A percentile compares a stretch with the other conserved stretches of the same genome.
These are phyloP conservation scores for Synanceia verrucosa DNA, from an alignment of 2,797 vertebrate species.

Conservation along the genomic window DNA sequence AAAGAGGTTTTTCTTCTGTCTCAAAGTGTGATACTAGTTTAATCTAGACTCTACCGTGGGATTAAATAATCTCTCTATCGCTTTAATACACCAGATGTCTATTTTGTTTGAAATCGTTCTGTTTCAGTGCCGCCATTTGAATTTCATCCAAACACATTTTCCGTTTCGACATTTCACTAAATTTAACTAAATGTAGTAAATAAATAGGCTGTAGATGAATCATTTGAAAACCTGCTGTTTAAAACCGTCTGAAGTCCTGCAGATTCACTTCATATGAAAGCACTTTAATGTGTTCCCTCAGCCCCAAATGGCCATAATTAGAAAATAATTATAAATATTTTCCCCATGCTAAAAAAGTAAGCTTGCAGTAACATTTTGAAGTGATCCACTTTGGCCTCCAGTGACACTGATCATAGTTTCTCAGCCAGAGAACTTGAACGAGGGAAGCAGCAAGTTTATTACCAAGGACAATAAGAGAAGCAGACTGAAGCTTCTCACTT, in stretches of 20 bases:
- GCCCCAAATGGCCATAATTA: neutral
- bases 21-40: neutral
- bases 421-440: slow-evolving; percentile 91
- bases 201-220: neutral
- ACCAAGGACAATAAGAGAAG: slow-evolving; percentile 95
- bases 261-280: neutral
- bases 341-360: neutral
- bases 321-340: neutral
- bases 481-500: slow-evolving; percentile 84
- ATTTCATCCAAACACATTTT: neutral
- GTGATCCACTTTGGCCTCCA: neutral
- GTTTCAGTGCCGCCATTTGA: neutral
- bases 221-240: neutral
- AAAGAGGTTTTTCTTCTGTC: neutral
- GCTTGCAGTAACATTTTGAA: no score
- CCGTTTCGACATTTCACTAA: neutral
- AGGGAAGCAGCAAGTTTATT: slow-evolving; percentile 97
- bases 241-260: neutral
- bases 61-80: neutral
- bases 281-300: neutral
- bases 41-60: neutral
- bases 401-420: slow-evolving; percentile 3
- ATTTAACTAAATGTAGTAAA: neutral
- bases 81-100: neutral
- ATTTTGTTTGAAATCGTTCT: neutral